Percentiles rank a stretch among this genome's conserved stretches.
Evolutionary conservation across 2,113 vertebrate genomes (phyloP).

Genomic region (Sakesphorus luctuosus): DNA sequence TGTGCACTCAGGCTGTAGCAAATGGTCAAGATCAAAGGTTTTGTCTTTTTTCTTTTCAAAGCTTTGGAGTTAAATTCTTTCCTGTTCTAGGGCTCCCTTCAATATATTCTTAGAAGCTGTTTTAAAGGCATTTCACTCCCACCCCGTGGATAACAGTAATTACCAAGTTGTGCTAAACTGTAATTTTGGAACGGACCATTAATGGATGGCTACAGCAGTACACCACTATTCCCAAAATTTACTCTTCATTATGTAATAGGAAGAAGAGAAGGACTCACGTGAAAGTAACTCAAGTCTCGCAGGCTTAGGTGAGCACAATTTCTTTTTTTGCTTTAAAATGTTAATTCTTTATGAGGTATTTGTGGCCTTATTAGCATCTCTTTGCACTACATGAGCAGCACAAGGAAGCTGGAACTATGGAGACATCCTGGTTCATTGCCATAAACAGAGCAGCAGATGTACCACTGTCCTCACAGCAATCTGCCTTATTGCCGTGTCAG

Average conservation of each 20-base stretch:
- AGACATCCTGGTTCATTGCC: neutral
- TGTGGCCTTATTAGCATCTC: neutral
- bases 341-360: neutral
- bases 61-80: neutral
- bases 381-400: neutral
- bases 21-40: constrained; percentile 39
- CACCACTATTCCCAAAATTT: neutral
- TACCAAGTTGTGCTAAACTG: neutral
- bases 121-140: neutral
- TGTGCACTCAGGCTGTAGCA: neutral
- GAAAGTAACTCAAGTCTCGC: neutral
- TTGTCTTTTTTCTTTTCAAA: neutral
- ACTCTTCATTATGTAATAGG: neutral
- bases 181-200: constrained; percentile 4
- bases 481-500: constrained; percentile 8
- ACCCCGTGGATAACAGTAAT: neutral
- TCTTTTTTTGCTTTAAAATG: neutral
- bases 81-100: neutral
- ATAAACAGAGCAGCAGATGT: constrained; percentile 26
- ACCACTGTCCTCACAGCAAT: constrained; percentile 3
- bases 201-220: neutral
- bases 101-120: neutral
- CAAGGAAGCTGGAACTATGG: neutral
- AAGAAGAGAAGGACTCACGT: neutral
- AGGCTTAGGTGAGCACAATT: neutral